Evolutionary conservation across 2,888 invertebrate genomes (phyloP), one percentile per base, ranked within the genome.

Genomic region (Lasius platythorax): DNA sequence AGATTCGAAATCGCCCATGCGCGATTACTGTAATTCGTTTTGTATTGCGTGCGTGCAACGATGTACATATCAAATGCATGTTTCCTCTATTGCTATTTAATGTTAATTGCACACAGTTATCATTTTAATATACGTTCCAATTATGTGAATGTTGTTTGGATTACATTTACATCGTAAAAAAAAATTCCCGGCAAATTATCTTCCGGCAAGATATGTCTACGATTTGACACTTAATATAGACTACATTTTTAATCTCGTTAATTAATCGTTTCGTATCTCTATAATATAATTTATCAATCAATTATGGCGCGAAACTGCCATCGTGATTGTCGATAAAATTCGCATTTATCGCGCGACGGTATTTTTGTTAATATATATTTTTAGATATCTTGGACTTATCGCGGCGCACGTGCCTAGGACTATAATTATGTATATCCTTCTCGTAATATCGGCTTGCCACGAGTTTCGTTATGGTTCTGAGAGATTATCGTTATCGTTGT

Each of bases 401-500:
- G 72, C 72, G 43, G 8, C 79, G 79, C 78, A 79, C 85, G 86
- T 85, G 85, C 78, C 83, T 56, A 43, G 68, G 68, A 84, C 76
- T 76, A 84, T 75, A 84, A 85, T 79, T 83, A 67, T 79, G 82
- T 68, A 78, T 85, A 79, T 83, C 67, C 78, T 82, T 83, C 83
- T 79, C 66, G 37, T 79, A 70, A 78, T 85, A 82, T 75, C 73
- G 74, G 75, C 79, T 85, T 75, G 83, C 78, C 83, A 70, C 83
- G 66, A 72, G 83, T 64, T 83, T 85, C 72, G 81, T 85, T 83
- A 83, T 83, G 72, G 61, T 83, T 83, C 66, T 46, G 74, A 70
- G 76, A 87, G 85, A 83, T 87, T 87, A 84, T 83, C 68, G 82
- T 84, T 84, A 85, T 87, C 87, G 73, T 73, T 58, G 76, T 73